Base-by-base conservation (phyloP, 2,797 vertebrate species). In the Cossypha caffra region DNA sequence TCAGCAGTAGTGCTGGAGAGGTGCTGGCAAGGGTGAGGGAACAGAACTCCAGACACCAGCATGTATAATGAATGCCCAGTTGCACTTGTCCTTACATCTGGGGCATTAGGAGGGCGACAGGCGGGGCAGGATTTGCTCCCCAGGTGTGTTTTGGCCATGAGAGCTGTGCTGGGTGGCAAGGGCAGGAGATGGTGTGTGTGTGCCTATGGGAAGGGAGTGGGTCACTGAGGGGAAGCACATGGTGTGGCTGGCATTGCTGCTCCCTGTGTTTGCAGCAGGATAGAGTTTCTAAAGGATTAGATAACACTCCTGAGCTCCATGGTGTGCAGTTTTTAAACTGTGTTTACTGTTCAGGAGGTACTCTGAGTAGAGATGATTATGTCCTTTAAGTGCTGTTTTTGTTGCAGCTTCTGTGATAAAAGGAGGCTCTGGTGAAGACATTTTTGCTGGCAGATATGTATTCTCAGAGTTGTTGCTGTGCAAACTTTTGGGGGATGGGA, bases 361-460 rank as follows among this genome's bases (percentile, higher is more conserved):
- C 69, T 76, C 75, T 79, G 84, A 75, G 81, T 52, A 91, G 85
- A 86, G 91, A 86, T 75, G 89, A 93, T 96, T 86, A 57, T 90
- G 89, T 90, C 89, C 89, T 94, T 72, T 81, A 95, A 96, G 87
- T 91, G 82, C 79, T 94, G 91, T 82, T 91, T 95, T 96, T 91
- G 71, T 94, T 91, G 86, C 74, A 89, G 78, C 83, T 82, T 74
- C 71, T 88, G 72, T 93, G 93, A 78, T 75, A 74, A 94, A 96
- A 95, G 63, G 67, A 89, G 42, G 63, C 88, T 63, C 64, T 82
- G 71, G 58, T 78, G 86, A 77, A 95, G 88, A 71, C 23, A 5
- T 61, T 87, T 95, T 87, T 2, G 7, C 69, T 86, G 54, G 35
- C 48, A 74, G 81, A 74, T 71, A 66, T 9, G 24, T 59, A 50